Evolutionary conservation across 2,797 vertebrate genomes (phyloP), one percentile per base, ranked within the genome.

Genomic region (Karalla daura): DNA sequence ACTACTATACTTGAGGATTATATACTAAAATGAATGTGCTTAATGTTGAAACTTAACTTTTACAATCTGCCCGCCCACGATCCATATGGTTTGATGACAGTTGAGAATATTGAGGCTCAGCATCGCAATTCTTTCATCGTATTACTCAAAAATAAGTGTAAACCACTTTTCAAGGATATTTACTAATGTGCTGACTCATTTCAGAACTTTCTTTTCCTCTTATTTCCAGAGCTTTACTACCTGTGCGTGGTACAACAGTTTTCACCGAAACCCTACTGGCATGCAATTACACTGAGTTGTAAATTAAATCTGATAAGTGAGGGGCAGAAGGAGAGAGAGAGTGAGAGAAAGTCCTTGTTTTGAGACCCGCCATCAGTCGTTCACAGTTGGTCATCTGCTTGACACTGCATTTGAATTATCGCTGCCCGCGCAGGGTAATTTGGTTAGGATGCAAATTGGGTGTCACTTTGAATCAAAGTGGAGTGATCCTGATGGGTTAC

Each of bases 31-130:
- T 36, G 1, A 75, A 65, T 65, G 46, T 60, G 30, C 25, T 39
- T 33, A 51, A 69, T 50, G 18, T 51, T 36, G 54, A 64, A 7
- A 25, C 72, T 73, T 54, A 59, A 75, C n/a, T n/a, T n/a, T n/a
- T n/a, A n/a, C 28, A 30, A 63, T 24, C 28, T 13, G 33, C 32
- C 58, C 37, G 32, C 20, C 56, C 46, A 44, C 47, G 47, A 21
- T 59, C 37, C 54, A 55, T 45, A 63, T 63, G 41, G 15, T 32
- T 13, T 17, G 27, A 45, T 71, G 23, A 24, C 55, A 66, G 66
- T 0, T 30, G 6, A 36, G 17, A 28, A 33, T 1, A 28, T 52
- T 64, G 54, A 1, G 9, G 8, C 5, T 37, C 33, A 45, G 44
- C 18, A 52, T 56, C 46, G 11, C 28, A 50, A 49, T 44, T 44